Conservation (phyloP, 2,113 vertebrate genomes). For the Embiotoca jacksoni region DNA sequence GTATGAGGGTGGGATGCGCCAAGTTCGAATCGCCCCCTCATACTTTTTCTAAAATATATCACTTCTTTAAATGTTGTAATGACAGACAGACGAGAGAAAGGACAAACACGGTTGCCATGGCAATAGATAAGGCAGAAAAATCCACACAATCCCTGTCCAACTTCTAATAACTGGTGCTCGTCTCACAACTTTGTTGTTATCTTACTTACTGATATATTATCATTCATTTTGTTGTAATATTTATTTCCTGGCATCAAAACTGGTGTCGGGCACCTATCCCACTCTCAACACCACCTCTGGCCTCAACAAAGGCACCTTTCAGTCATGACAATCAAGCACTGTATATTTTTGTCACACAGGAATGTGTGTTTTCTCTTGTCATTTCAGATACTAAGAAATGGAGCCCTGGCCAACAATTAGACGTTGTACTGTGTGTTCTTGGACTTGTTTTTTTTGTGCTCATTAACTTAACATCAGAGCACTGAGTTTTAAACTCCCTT, state of each 20-base stretch:
- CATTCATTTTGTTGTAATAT: constrained; percentile 2
- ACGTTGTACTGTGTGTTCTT: not conserved
- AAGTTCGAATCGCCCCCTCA: no score
- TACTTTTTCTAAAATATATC: not conserved
- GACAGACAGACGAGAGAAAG: not conserved
- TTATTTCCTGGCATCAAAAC: not conserved
- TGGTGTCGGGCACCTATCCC: not conserved
- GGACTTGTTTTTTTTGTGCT: not conserved
- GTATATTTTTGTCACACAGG: constrained; percentile 2
- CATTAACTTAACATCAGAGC: constrained; percentile 23
- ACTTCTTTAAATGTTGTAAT: not conserved
- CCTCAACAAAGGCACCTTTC: not conserved
- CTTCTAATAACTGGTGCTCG: not conserved
- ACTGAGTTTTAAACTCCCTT: constrained; percentile 27
- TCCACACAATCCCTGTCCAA: not conserved
- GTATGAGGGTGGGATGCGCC: no score
- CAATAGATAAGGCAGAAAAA: constrained; percentile 11
- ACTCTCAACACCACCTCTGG: constrained; percentile 3
- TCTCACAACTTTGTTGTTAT: not conserved
- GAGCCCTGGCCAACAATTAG: not conserved
- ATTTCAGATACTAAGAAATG: not conserved
- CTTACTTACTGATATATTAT: not conserved
- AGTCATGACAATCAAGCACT: not conserved
- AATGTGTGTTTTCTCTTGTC: not conserved
- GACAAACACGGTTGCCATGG: constrained; percentile 36